Base-by-base conservation (phyloP, 2,888 invertebrate genomes). In the Synanthedon vespiformis region DNA sequence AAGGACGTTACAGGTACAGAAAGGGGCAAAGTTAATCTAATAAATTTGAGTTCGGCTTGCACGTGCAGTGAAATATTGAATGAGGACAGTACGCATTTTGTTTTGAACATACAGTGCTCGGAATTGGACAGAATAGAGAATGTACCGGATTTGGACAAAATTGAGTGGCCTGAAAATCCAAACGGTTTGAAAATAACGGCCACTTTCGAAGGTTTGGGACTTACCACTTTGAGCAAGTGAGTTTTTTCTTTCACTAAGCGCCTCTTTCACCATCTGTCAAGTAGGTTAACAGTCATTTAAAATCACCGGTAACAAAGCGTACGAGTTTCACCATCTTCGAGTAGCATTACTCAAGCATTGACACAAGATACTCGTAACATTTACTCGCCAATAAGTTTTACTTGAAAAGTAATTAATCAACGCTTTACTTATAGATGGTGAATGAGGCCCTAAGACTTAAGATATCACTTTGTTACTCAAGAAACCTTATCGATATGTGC, bases 21-120 rank as follows among this genome's bases (percentile, higher is more conserved):
- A 48, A 55, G 66, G 68, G 58, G 67, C 63, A 34, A 10, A 56
- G 56, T 59, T 22, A 72, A 70, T 58, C 58, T 73, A 27, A 71
- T 85, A 60, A 72, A 77, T 60, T 63, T 87, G 54, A 80, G 84
- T 70, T 77, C 77, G 54, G 73, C 77, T 60, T 87, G 87, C 63
- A 80, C 83, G 62, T 87, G 86, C 61, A 84, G 86, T 77, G 87
- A 87, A 68, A 84, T 85, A 57, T 72, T 74, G 2, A 82, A 84
- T 59, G 61, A 77, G 11, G 82, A 84, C 52, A 76, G 77, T 22
- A 76, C 77, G 34, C 73, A 80, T 60, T 67, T 86, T 60, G 83
- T 85, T 67, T 69, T 84, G 48, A 84, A 86, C 64, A 78, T 87
- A 57, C 70, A 82, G 73, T 87, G 87, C 57, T 80, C 85, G 12